Base-by-base conservation (phyloP, 2,888 invertebrate species). In the Exephanes ischioxanthus region DNA sequence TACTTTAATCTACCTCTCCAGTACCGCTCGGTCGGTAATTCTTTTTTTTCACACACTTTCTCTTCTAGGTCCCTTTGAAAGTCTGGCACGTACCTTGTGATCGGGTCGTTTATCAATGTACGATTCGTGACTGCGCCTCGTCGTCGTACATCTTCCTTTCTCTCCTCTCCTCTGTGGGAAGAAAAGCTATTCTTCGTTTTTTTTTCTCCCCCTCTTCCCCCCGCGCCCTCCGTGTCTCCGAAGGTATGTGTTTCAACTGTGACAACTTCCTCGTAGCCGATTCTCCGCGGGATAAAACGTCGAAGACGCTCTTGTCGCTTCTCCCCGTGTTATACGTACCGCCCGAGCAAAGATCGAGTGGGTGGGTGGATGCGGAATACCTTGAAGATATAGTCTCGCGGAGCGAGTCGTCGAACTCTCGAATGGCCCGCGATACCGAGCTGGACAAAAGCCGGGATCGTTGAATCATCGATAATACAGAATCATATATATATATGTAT, bases 341-440 rank as follows among this genome's bases (percentile, higher is more conserved):
- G 51, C 11, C 55, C 71, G 51, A 73, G 86, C 86, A 79, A 89
- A 88, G 84, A 85, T 63, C 51, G 80, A 87, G 70, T 85, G 72
- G 68, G 73, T 81, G 78, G 80, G 83, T 86, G 76, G 82, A 71
- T 67, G 83, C 83, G 72, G 66, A 79, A 83, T 79, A 73, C 72
- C 78, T 79, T 68, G 78, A 68, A 79, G 58, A 61, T 53, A 55
- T 37, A 16, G 53, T 76, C 77, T 71, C 78, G 83, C 72, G 67
- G 37, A 22, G 26, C 72, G 72, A 83, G 83, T 83, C 78, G 83
- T 83, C 83, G 78, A 83, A 79, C 83, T 83, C 82, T 85, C 80
- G 80, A 66, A 76, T 87, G 89, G 88, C 89, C 89, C 88, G 88
- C 89, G 88, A 53, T 33, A 73, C 55, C 48, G 11, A 41, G 14